phyloP scores from a whole-genome alignment of 2,888 invertebrate species.

The Aphodius sticticus region DNA sequence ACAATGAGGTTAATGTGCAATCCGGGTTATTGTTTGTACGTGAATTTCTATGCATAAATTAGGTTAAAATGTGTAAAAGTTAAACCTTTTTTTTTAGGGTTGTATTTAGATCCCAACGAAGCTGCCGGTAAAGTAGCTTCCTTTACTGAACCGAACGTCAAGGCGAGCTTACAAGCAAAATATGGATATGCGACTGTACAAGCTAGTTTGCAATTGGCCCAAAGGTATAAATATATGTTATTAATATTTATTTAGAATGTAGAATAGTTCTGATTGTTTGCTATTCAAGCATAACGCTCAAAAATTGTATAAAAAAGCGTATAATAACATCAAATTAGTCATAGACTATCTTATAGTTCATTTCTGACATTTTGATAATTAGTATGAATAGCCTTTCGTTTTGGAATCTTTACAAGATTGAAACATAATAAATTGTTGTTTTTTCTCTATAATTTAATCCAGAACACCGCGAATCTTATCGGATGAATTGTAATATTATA shows the following conservation, averaged over 20 bases:
- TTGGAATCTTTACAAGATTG: neutral
- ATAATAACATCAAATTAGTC: neutral
- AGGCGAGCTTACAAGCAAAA: constrained; percentile 67
- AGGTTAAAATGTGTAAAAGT: neutral
- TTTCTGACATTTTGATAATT: neutral
- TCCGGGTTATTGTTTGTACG: too few species aligned
- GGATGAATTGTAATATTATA: neutral
- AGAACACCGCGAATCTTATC: neutral
- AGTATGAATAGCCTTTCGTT: neutral
- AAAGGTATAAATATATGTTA: constrained; percentile 58
- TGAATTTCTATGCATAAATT: too few species aligned
- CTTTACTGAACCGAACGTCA: constrained; percentile 73
- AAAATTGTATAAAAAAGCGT: neutral
- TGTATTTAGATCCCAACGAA: constrained; percentile 69
- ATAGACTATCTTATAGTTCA: too few species aligned
- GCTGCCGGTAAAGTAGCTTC: constrained; percentile 76
- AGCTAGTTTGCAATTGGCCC: constrained; percentile 68
- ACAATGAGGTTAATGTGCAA: neutral
- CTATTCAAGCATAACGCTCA: neutral
- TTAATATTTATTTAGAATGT: too few species aligned
- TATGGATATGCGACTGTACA: constrained; percentile 76
- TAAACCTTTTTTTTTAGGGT: constrained; percentile 60
- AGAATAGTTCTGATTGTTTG: too few species aligned
- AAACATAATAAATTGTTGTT: neutral
- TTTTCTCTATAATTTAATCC: neutral